Evolutionary conservation across 2,797 vertebrate genomes (phyloP), one percentile per base, ranked within the genome.

Genomic region (Podarcis lilfordi): DNA sequence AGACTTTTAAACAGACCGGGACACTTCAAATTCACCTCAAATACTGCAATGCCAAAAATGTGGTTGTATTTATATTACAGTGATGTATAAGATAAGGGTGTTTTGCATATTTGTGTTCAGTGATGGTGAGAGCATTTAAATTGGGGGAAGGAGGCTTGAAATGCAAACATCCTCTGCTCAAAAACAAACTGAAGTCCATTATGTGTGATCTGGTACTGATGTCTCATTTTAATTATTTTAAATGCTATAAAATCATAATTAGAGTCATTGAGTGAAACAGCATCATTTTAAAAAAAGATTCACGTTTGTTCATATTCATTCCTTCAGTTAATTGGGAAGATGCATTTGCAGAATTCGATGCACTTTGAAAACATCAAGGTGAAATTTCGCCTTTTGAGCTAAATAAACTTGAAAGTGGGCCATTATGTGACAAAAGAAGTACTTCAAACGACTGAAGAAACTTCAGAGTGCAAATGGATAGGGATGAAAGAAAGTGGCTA

Each of bases 401-500:
- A 66, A 74, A 59, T 29, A 76, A 69, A 90, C 69, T 59, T 75
- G 77, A 87, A 87, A 90, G 61, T 23, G 69, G 13, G 4, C 69
- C 71, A 75, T 90, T 87, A 61, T 8, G 1, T 76, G 55, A 69
- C 74, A 6, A 85, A 79, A 84, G 55, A 85, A 5, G 25, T 86
- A 29, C 15, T 92, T 27, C 69, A 77, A 77, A 92, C 9, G n/a
- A 8, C 29, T 40, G 43, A 77, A 81, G 64, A 59, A 69, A 90
- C 32, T 80, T 90, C 45, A 71, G 78, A 82, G 68, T 23, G 9
- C 61, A 82, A 88, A 71, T 81, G 78, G 86, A 85, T 43, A 23
- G 66, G 76, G 81, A 75, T 90, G 50, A 45, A 90, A 40, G 29
- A 84, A 89, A 89, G 83, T 43, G 80, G 66, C 64, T 27, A 23